phyloP scores from a whole-genome alignment of 2,113 vertebrate species.

The Colaptes auratus region DNA sequence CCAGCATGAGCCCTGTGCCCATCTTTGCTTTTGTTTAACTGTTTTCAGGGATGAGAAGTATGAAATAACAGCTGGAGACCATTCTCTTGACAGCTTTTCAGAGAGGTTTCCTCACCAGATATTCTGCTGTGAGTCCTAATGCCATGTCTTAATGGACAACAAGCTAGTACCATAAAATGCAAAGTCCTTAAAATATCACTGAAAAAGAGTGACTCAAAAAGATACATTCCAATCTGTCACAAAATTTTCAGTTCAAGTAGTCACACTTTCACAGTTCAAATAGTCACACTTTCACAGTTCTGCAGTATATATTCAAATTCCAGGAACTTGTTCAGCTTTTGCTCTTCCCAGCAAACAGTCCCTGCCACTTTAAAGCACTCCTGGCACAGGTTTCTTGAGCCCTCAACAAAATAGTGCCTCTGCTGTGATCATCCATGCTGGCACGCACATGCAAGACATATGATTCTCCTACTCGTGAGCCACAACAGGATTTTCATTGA shows the following conservation, averaged over 20 bases:
- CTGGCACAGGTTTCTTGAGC: not conserved
- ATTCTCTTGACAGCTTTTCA: not conserved
- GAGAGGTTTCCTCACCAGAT: not conserved
- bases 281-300: not conserved
- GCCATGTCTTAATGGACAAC: not conserved
- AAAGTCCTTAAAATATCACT: not conserved
- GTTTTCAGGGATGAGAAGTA: not conserved
- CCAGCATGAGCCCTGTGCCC: not conserved
- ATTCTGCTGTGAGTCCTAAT: not conserved
- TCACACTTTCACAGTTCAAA: not conserved
- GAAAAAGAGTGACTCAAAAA: not conserved
- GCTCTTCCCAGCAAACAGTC: not conserved
- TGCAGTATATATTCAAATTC: not conserved
- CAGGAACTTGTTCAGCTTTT: not conserved
- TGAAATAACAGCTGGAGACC: not conserved
- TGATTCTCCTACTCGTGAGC: not conserved
- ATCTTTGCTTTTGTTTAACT: not conserved
- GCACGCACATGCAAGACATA: not conserved
- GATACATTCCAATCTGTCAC: not conserved
- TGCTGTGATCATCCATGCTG: not conserved
- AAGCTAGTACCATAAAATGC: not conserved
- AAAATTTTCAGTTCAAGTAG: not conserved
- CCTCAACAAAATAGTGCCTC: not conserved
- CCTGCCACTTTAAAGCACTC: not conserved
- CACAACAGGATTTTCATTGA: not conserved